Evolutionary conservation across 2,113 vertebrate species (phyloP).

Genomic region (Dasypus novemcinctus): DNA sequence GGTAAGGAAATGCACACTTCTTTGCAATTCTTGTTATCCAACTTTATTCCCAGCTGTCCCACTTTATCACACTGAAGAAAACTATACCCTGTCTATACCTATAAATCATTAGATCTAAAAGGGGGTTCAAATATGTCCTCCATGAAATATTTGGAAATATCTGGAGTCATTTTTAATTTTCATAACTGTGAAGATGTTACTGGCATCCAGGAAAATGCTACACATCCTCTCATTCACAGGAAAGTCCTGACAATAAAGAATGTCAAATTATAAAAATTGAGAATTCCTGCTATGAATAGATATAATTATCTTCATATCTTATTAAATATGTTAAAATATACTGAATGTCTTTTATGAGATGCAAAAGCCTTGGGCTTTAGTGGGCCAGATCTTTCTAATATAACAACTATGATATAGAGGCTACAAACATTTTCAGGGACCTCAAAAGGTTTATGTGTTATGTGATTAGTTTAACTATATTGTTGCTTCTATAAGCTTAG

Average conservation of each 20-base stretch:
- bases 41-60: neutral
- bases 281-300: neutral
- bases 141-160: too few species aligned
- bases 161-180: too few species aligned
- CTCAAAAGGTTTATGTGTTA: neutral
- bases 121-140: too few species aligned
- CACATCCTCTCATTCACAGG: too few species aligned
- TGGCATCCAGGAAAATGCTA: neutral
- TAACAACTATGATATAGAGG: neutral
- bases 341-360: neutral
- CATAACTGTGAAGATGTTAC: neutral
- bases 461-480: neutral
- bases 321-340: neutral
- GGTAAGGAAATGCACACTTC: too few species aligned
- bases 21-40: neutral
- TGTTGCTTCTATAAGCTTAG: neutral
- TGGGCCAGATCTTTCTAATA: neutral
- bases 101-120: neutral
- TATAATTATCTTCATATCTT: neutral
- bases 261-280: too few species aligned
- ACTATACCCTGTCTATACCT: neutral
- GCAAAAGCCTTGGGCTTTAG: neutral
- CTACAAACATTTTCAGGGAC: neutral
- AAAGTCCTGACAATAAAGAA: too few species aligned
- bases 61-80: neutral